A percentile compares a stretch with the other conserved stretches of the same genome.
Evolutionary conservation across 2,113 vertebrate species (phyloP).

Genomic region (Ptyas mucosa): DNA sequence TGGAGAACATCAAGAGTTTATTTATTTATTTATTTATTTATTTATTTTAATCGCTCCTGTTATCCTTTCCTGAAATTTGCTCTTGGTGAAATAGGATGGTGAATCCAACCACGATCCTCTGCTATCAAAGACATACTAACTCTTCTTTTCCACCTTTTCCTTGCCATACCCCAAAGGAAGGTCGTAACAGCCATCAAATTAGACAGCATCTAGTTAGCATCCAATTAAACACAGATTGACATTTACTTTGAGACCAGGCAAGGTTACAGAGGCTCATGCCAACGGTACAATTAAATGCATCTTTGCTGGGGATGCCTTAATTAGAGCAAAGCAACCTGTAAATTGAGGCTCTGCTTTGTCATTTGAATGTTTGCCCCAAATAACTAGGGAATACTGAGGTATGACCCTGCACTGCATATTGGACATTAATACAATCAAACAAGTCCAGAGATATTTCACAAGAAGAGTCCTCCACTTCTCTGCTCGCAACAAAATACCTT

Average conservation of each 20-base stretch:
- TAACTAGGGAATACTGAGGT: not conserved
- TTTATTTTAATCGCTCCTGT: too few species aligned
- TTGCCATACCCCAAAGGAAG: constrained; percentile 5
- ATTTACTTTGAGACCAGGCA: not conserved
- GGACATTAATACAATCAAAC: too few species aligned
- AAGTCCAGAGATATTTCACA: too few species aligned
- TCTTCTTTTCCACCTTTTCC: not conserved
- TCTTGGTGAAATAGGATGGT: not conserved
- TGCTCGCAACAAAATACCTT: too few species aligned
- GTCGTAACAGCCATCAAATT: not conserved
- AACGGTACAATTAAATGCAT: not conserved
- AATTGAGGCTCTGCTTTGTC: not conserved
- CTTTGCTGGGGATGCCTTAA: not conserved
- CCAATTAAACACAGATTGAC: not conserved
- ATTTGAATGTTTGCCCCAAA: not conserved
- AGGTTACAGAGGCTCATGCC: not conserved
- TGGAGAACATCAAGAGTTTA: not conserved
- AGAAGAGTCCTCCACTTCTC: too few species aligned
- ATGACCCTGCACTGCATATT: not conserved
- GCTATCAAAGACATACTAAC: not conserved
- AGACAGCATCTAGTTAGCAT: constrained; percentile 1
- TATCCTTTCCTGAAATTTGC: not conserved
- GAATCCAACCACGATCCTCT: not conserved
- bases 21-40: too few species aligned
- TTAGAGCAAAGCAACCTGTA: constrained; percentile 16